Evolutionary conservation across 1,140 invertebrate genomes (phyloP).

Genomic region (Drosophila serrata): DNA sequence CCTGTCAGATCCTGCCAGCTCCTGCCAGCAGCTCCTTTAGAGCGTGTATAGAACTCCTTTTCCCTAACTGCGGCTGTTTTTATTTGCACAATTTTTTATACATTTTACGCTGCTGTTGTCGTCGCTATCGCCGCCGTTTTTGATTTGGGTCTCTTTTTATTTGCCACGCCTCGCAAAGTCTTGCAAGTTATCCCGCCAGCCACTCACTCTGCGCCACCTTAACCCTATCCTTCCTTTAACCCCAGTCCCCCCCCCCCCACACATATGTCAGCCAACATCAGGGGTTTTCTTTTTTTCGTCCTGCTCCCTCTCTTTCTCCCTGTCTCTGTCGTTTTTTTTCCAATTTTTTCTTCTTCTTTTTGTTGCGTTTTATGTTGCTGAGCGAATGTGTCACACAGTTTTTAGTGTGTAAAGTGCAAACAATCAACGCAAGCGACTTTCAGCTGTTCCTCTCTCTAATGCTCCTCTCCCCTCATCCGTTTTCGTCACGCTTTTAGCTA

Average conservation of each 20-base stretch:
- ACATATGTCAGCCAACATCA: conserved; percentile 53
- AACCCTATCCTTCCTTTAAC: background rate
- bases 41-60: background rate
- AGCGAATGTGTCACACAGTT: conserved; percentile 65
- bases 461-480: background rate
- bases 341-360: background rate
- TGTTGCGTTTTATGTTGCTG: conserved; percentile 44
- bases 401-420: conserved; percentile 80
- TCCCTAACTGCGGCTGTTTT: conserved; percentile 4
- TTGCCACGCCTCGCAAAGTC: conserved; percentile 22
- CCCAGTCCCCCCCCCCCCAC: conserved; percentile 13
- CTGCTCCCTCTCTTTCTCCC: background rate
- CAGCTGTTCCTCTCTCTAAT: conserved; percentile 44
- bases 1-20: background rate
- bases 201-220: conserved; percentile 15
- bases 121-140: conserved; percentile 63
- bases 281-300: conserved; percentile 12
- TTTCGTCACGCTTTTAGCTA: conserved; percentile 48
- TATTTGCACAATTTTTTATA: conserved; percentile 33
- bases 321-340: background rate
- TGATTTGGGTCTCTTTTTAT: conserved; percentile 60
- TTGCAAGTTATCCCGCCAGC: conserved; percentile 20
- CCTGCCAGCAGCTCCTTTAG: too few relatives aligned
- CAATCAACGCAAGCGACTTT: conserved; percentile 79
- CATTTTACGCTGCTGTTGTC: conserved; percentile 55